A percentile compares a stretch with the other conserved stretches of the same genome.
Conservation (phyloP, 2,113 vertebrate genomes). For the Blennius ocellaris region DNA sequence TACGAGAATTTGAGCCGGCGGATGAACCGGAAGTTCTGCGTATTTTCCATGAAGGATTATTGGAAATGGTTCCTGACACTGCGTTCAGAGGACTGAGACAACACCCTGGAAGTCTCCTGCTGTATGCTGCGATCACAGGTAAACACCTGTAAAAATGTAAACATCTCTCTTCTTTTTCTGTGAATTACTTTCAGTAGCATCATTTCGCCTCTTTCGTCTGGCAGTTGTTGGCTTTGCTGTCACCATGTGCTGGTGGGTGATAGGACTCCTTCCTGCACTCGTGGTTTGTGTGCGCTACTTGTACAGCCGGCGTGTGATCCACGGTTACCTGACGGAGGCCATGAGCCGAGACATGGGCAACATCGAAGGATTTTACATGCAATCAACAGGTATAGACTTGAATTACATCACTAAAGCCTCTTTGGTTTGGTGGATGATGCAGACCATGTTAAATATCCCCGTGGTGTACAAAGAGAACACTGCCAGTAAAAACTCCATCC, state of each 20-base stretch:
- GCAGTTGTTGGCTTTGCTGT: constrained; percentile 40
- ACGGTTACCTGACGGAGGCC: constrained; percentile 31
- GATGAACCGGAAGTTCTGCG: constrained; percentile 40
- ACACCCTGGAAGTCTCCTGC: constrained; percentile 60
- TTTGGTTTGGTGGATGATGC: neutral
- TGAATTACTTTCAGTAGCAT: neutral
- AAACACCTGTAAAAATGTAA: neutral
- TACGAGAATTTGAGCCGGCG: constrained; percentile 40
- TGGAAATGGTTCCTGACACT: constrained; percentile 67
- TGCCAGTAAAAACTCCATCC: too few relatives aligned
- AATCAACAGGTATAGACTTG: constrained; percentile 43
- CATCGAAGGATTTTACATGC: constrained; percentile 57
- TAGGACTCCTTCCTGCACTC: constrained; percentile 48
- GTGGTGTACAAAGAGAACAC: too few relatives aligned
- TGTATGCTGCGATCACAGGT: constrained; percentile 52
- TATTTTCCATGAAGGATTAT: constrained; percentile 61
- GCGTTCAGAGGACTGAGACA: constrained; percentile 62
- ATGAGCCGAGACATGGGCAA: constrained; percentile 58
- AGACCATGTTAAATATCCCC: neutral
- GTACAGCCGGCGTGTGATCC: constrained; percentile 56
- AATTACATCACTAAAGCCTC: neutral
- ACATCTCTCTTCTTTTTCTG: neutral
- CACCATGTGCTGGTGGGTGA: constrained; percentile 60
- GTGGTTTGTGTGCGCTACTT: constrained; percentile 54
- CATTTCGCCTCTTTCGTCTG: constrained; percentile 17